Conservation (phyloP, 2,113 vertebrate genomes). For the Uria lomvia region DNA sequence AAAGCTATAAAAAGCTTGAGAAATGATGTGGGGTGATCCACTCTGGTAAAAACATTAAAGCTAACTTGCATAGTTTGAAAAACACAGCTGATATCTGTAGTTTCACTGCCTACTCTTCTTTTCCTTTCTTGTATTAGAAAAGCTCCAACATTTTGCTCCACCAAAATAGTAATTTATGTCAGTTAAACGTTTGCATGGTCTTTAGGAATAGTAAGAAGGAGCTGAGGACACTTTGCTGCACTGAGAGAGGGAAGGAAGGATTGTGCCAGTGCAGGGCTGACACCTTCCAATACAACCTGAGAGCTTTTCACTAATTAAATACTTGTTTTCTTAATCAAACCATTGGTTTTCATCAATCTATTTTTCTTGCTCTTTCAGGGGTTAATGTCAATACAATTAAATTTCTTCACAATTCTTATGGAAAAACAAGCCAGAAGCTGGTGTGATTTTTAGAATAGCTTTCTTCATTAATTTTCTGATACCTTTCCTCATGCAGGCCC, state of each 20-base stretch:
- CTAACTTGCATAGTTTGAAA: not conserved
- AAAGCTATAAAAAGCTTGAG: constrained; percentile 1
- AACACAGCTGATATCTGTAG: not conserved
- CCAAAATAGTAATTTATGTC: not conserved
- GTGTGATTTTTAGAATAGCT: not conserved
- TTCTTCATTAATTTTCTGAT: not conserved
- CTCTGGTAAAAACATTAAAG: not conserved
- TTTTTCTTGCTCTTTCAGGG: not conserved
- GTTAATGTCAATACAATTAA: not conserved
- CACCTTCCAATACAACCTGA: not conserved
- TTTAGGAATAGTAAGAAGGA: not conserved
- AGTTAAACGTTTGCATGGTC: fast-evolving
- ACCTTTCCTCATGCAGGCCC: not conserved
- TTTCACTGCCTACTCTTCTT: not conserved
- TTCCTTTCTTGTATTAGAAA: not conserved
- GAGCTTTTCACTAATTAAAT: not conserved
- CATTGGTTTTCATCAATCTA: not conserved
- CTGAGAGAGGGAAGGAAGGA: not conserved
- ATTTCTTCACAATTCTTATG: not conserved
- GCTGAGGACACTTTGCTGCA: not conserved
- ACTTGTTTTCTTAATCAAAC: not conserved
- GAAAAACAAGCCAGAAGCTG: not conserved
- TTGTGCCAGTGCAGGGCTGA: not conserved
- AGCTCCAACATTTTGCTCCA: not conserved
- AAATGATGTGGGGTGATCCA: not conserved